These are phyloP conservation scores for Hippocampus barbouri DNA, from an alignment of 2,113 vertebrate genomes.

Conservation along the genomic window DNA sequence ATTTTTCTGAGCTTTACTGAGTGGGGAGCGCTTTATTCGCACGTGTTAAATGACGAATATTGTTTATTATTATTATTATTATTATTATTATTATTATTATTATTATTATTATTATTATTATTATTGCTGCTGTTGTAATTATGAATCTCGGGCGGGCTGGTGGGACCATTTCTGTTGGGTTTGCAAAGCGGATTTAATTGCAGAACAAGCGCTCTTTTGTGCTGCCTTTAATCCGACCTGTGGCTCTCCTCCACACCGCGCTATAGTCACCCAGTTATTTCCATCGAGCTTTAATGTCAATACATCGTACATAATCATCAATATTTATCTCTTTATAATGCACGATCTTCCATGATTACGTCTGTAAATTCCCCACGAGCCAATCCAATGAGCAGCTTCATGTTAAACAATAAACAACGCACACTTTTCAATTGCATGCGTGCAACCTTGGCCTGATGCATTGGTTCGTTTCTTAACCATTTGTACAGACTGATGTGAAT, in stretches of 20 bases:
- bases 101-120: conserved; percentile 37
- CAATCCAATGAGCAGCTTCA: not conserved
- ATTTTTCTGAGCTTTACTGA: not conserved
- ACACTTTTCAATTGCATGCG: too few relatives aligned
- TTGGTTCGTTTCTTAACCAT: too few relatives aligned
- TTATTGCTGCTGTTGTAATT: conserved; percentile 30
- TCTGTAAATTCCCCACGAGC: not conserved
- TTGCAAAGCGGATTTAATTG: conserved; percentile 69
- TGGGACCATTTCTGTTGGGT: conserved; percentile 60
- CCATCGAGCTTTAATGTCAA: not conserved
- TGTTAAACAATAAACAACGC: too few relatives aligned
- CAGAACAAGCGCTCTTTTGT: conserved; percentile 74
- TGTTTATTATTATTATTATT: conserved; percentile 29
- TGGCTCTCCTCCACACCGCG: conserved; percentile 39
- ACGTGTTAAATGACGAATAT: not conserved
- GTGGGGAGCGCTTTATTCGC: not conserved
- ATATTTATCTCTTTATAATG: not conserved
- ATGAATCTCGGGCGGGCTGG: conserved; percentile 25
- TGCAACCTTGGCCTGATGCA: too few relatives aligned
- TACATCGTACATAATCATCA: not conserved
- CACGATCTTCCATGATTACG: not conserved
- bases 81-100: conserved; percentile 31
- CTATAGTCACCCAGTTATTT: conserved; percentile 46
- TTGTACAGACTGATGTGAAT: too few relatives aligned
- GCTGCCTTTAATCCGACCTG: conserved; percentile 68